Evolutionary conservation across 1,140 invertebrate species (phyloP).

Genomic region (Brachionus plicatilis): DNA sequence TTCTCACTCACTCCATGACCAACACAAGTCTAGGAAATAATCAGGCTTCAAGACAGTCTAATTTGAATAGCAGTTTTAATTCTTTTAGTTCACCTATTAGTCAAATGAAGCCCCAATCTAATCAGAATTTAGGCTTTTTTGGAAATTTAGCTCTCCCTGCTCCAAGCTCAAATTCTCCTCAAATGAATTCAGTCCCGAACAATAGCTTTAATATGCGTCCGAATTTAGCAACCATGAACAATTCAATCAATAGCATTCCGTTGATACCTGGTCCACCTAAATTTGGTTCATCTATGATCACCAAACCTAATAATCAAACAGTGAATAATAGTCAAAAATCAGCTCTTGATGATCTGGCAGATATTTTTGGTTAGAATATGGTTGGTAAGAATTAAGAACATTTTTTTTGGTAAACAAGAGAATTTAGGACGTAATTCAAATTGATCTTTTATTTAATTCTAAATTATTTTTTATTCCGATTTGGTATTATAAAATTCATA

Average conservation of each 20-base stretch:
- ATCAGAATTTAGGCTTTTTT: constrained; percentile 29
- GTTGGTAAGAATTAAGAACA: not conserved
- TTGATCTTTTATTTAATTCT: constrained; percentile 4
- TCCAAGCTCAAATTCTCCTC: not conserved
- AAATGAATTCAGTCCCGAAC: not conserved
- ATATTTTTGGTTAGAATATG: not conserved
- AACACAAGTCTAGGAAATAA: not conserved
- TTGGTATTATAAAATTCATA: not conserved
- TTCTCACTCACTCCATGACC: not conserved
- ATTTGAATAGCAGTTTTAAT: not conserved
- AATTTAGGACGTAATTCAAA: not conserved
- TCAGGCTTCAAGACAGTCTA: not conserved
- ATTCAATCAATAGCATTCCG: not conserved
- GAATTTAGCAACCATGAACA: not conserved
- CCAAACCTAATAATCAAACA: not conserved
- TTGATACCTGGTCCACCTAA: not conserved
- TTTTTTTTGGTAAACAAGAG: not conserved
- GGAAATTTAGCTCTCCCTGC: constrained; percentile 29
- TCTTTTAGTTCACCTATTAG: not conserved
- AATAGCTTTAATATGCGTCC: not conserved
- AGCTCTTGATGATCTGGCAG: constrained; percentile 18
- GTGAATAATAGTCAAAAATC: not conserved
- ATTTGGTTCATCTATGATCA: not conserved
- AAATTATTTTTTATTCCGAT: constrained; percentile 4
- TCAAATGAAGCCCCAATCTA: not conserved